Conservation (phyloP, 2,113 vertebrate genomes). For the Daboia siamensis region DNA sequence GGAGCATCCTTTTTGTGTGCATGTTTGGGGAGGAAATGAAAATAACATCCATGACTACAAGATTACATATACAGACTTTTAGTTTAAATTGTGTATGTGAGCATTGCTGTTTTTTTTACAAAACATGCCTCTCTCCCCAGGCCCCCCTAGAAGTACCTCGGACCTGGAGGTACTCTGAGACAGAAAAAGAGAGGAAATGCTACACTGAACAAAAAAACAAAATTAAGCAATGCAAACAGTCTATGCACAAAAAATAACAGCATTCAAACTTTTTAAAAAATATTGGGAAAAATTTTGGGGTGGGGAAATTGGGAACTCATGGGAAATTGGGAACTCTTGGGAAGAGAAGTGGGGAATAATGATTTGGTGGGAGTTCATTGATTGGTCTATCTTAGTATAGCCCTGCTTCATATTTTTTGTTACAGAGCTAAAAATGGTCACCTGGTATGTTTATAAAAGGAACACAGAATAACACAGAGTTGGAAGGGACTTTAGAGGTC, state of each 20-base stretch:
- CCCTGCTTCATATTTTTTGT: neutral
- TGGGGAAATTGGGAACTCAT: neutral
- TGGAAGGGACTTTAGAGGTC: neutral
- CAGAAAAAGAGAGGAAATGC: neutral
- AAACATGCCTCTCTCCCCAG: neutral
- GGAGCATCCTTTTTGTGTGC: neutral
- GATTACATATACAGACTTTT: neutral
- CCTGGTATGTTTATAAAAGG: neutral
- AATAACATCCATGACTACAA: neutral
- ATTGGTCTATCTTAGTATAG: neutral
- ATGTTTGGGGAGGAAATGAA: neutral
- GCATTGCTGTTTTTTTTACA: neutral
- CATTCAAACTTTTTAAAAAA: neutral
- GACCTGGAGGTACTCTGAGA: neutral
- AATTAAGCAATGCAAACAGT: neutral
- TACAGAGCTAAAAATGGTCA: neutral
- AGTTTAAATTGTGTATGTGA: neutral
- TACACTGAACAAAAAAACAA: neutral
- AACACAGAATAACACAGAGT: neutral
- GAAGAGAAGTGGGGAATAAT: neutral
- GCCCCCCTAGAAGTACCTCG: neutral
- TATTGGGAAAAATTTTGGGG: neutral
- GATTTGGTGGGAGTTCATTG: neutral
- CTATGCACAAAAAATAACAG: neutral
- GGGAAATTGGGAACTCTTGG: neutral